These are phyloP conservation scores for Tenodera sinensis DNA, from an alignment of 2,888 invertebrate species.

Conservation along the genomic window DNA sequence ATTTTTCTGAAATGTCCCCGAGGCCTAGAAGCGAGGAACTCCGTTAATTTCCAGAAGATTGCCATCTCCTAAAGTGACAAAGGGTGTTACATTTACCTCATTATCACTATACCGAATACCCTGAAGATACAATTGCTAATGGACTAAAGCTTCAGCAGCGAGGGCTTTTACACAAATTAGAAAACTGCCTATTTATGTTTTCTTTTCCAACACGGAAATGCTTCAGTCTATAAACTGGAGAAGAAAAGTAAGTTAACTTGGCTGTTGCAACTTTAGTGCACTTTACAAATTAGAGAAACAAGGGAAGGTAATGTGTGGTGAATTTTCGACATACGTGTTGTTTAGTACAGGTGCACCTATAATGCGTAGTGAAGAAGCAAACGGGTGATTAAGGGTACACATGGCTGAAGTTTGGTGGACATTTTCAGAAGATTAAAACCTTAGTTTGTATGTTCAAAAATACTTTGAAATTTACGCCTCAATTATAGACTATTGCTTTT, in stretches of 20 bases:
- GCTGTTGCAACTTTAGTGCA: not conserved
- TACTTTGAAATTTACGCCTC: no score
- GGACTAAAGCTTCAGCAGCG: not conserved
- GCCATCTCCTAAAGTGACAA: not conserved
- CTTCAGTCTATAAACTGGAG: not conserved
- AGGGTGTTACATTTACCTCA: not conserved
- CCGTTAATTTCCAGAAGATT: not conserved
- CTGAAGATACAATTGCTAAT: not conserved
- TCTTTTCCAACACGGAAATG: not conserved
- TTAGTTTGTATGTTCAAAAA: no score
- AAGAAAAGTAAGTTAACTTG: not conserved
- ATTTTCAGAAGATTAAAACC: no score
- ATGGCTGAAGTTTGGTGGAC: no score
- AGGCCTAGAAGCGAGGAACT: not conserved
- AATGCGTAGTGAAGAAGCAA: no score
- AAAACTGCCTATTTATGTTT: not conserved
- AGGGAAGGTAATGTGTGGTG: not conserved
- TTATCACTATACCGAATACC: not conserved
- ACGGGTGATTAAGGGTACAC: no score
- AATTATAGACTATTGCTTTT: no score
- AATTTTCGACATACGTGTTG: no score
- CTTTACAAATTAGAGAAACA: not conserved
- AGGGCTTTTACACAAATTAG: not conserved
- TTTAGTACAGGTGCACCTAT: no score
- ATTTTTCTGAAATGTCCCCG: no score